Evolutionary conservation across 2,888 invertebrate species (phyloP).

Genomic region (Rhodophaea formosa): DNA sequence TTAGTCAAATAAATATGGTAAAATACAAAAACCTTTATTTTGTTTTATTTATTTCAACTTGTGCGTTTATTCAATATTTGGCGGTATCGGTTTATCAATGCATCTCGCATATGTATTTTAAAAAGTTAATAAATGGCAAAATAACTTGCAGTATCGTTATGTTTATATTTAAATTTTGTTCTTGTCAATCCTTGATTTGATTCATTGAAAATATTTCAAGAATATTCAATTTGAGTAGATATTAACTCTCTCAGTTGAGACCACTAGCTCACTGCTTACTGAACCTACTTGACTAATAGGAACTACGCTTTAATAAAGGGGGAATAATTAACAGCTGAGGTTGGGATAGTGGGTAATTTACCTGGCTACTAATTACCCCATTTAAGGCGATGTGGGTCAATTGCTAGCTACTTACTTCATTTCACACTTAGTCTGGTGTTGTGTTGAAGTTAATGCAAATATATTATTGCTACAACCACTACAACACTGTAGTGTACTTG

Average conservation of each 20-base stretch:
- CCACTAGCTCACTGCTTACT: neutral
- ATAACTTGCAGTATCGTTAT: too few relatives aligned
- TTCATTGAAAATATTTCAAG: too few relatives aligned
- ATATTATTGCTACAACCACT: neutral
- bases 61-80: too few relatives aligned
- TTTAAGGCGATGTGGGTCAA: constrained; percentile 23
- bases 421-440: constrained; percentile 21
- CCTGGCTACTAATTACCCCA: constrained; percentile 24
- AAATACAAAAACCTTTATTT: too few relatives aligned
- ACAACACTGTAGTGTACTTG: neutral
- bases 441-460: constrained; percentile 14
- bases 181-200: too few relatives aligned
- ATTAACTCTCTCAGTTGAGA: neutral
- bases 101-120: too few relatives aligned
- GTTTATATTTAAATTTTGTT: too few relatives aligned
- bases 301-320: constrained; percentile 15
- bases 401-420: constrained; percentile 23
- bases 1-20: too few relatives aligned
- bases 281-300: neutral
- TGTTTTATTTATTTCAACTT: too few relatives aligned
- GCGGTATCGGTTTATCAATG: too few relatives aligned
- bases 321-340: constrained; percentile 23
- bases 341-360: constrained; percentile 22
- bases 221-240: too few relatives aligned
- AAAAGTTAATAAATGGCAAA: too few relatives aligned